Percentiles rank a stretch among this genome's conserved stretches.
These are phyloP conservation scores for Odontothrips loti DNA, from an alignment of 2,888 invertebrate genomes.

Conservation along the genomic window DNA sequence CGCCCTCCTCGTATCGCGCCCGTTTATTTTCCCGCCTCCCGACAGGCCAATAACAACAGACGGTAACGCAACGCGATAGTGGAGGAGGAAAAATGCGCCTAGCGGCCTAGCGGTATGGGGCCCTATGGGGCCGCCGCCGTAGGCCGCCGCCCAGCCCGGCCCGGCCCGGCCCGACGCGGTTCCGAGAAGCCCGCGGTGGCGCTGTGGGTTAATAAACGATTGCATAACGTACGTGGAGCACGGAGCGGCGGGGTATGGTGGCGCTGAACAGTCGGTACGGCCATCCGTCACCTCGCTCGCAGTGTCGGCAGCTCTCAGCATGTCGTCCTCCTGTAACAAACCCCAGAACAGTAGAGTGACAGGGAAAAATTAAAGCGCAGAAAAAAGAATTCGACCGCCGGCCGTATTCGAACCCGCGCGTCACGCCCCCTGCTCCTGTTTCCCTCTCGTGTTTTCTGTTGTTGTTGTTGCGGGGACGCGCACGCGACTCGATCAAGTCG, in stretches of 20 bases:
- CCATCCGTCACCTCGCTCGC: too few species aligned
- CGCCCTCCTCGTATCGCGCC: background rate
- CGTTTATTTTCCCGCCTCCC: background rate
- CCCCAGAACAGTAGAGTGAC: too few species aligned
- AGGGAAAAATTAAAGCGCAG: too few species aligned
- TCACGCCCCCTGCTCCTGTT: background rate
- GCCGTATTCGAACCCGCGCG: too few species aligned
- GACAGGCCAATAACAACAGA: background rate
- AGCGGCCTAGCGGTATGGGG: too few species aligned
- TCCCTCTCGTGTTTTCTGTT: background rate
- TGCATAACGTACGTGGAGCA: background rate
- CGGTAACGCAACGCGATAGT: too few species aligned
- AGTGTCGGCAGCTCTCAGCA: too few species aligned
- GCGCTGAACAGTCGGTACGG: background rate
- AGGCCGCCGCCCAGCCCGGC: background rate
- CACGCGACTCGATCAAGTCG: background rate
- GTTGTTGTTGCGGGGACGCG: background rate
- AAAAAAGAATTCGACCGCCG: too few species aligned
- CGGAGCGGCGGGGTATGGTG: background rate
- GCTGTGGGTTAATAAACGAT: background rate
- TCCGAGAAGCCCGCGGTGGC: background rate
- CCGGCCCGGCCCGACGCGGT: background rate
- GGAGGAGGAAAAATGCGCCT: too few species aligned
- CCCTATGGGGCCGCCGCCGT: too few species aligned
- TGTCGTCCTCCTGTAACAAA: too few species aligned